Base-by-base conservation (phyloP, 92 coral and sea anemone species). In the Siderastrea radians region DNA sequence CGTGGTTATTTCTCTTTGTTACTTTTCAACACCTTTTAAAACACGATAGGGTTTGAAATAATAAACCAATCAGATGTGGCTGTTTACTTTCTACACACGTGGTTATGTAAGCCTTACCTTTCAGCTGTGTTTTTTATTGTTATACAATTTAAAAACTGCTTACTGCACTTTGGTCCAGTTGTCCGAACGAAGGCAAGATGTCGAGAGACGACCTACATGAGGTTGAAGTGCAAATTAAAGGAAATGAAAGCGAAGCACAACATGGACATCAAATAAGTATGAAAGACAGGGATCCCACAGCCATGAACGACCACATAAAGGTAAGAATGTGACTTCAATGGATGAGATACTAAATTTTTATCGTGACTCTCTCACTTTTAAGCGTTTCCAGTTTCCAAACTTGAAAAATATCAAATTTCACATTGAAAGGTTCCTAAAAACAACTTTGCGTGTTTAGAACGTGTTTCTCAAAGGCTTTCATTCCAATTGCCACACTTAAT, bases 301-400 rank as follows among this genome's bases (percentile, higher is more conserved):
- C 93, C 11, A 94, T 94, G 96, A 94, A 94, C 72, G 93, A 94
- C 91, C 96, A 94, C 91, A 92, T 91, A 84, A 86, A 88, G 93
- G 96, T 94, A 86, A 45, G 9, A 16, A 48, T 3, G 43, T 66
- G 15, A 77, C 9, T 7, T 44, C n/a, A 61, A 11, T 13, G 50
- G 11, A 43, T 38, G 68, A 64, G 9, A 15, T 64, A 15, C 68
- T 15, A 26, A 16, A 7, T 7, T 5, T 46, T 38, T 8, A 6
- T 47, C 10, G 7, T 68, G 14, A 68, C 47, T 19, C 1, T 38
- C 17, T 26, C 12, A 38, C 74, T 43, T 68, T 68, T 26, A 26
- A 26, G 38, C 38, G 38, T 26, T 26, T 26, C 38, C 38, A 26
- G 38, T 26, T 26, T 26, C 38, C 14, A 38, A 68, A 38, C 17